Percentiles rank a stretch among this genome's conserved stretches.
Evolutionary conservation across 2,797 vertebrate genomes (phyloP).

Genomic region (Acanthornis magna): DNA sequence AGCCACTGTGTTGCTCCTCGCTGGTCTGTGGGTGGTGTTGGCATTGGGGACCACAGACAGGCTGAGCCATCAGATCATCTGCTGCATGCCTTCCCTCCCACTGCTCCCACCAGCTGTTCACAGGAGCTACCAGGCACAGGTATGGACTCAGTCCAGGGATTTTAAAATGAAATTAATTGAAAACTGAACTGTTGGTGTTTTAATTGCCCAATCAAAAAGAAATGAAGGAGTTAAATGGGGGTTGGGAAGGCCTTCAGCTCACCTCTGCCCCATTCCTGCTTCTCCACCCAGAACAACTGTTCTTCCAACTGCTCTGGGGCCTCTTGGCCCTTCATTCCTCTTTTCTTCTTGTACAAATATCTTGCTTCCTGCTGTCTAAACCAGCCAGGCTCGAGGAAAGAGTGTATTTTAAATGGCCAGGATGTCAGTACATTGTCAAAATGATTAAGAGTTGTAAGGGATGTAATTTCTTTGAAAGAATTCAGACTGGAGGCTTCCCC

Average conservation of each 20-base stretch:
- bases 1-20: accelerated
- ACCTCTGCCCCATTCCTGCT: neutral
- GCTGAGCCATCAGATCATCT: neutral
- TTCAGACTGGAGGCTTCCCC: neutral
- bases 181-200: neutral
- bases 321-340: slow-evolving; percentile 43
- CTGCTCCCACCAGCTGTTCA: neutral
- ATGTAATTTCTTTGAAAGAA: slow-evolving; percentile 16
- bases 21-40: neutral
- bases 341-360: slow-evolving; percentile 46
- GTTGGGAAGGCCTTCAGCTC: neutral
- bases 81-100: neutral
- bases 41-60: neutral
- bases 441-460: slow-evolving; percentile 2
- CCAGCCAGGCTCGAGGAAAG: neutral
- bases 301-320: slow-evolving; percentile 13
- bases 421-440: slow-evolving; percentile 27
- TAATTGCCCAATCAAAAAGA: neutral
- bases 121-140: neutral
- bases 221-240: neutral
- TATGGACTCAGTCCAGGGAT: neutral
- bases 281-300: neutral
- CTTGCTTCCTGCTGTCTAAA: slow-evolving; percentile 46
- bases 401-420: neutral
- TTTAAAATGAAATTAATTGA: neutral